Conservation (phyloP, 2,888 invertebrate genomes). For the Linnaemya vulpina region DNA sequence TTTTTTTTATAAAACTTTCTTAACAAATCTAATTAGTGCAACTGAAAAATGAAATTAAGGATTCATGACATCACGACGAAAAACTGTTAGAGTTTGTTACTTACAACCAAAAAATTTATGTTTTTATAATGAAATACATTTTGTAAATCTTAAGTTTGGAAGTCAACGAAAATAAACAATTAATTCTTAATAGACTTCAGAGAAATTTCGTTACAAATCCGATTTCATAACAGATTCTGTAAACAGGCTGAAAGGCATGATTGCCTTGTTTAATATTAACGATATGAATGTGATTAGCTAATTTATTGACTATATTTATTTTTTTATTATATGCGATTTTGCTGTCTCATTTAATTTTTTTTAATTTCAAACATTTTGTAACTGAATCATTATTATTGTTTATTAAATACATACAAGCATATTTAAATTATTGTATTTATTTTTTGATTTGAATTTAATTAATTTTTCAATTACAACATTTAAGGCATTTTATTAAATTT, state of each 20-base stretch:
- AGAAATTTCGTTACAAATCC: too few relatives aligned
- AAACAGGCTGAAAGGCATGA: constrained; percentile 4
- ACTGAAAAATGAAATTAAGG: too few relatives aligned
- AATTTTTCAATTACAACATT: constrained; percentile 71
- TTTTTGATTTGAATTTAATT: constrained; percentile 45
- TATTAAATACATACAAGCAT: constrained; percentile 25
- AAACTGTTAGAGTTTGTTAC: too few relatives aligned
- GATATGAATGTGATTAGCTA: constrained; percentile 26
- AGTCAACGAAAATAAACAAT: too few relatives aligned
- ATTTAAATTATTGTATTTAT: constrained; percentile 48
- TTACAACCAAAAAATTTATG: too few relatives aligned
- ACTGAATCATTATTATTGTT: constrained; percentile 19
- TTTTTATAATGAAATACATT: too few relatives aligned
- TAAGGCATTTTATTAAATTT: constrained; percentile 72
- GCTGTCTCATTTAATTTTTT: not conserved
- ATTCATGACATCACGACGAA: too few relatives aligned
- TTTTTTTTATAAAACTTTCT: too few relatives aligned
- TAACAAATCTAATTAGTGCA: too few relatives aligned
- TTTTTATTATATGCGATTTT: constrained; percentile 49
- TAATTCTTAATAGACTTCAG: too few relatives aligned
- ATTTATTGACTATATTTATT: not conserved
- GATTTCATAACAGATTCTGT: too few relatives aligned
- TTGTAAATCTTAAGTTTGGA: too few relatives aligned
- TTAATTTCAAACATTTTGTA: constrained; percentile 29
- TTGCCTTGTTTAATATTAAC: constrained; percentile 2